Base-by-base conservation (phyloP, 2,113 vertebrate species). In the Noturus placidus region DNA sequence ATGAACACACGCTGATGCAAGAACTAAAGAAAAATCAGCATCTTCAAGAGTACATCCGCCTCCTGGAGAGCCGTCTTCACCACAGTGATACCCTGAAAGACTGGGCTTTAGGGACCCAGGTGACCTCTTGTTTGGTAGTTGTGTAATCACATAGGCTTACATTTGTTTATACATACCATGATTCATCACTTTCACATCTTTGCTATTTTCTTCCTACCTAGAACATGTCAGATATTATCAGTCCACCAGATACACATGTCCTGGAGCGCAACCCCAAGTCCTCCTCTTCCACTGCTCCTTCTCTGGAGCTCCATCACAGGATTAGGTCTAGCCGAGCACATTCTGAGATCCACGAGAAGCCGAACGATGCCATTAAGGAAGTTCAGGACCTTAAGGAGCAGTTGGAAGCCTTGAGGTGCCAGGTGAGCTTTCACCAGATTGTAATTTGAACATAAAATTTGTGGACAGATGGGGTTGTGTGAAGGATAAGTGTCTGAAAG, bases 21-120 rank as follows among this genome's bases (percentile, higher is more conserved):
- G 96, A 97, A 87, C 91, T 96, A 78, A 96, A 94, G 92, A 96
- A 94, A 92, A 96, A 95, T 89, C 95, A 96, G 88, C 94, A 96
- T 54, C 92, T 96, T 42, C 96, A 95, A 83, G 94, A 95, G 38
- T 95, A 96, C n/a, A 87, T 96, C 88, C 91, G 93, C 19, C 77
- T 94, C 33, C 82, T 96, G 65, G 96, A 97, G 90, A 92, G 25
- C 82, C 92, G 90, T 35, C 83, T 92, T 63, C 92, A 93, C 56
- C 91, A 90, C 30, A 86, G 86, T 13, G 86, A 90, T 88, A 92
- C 35, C 22, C 22, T 81, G 57, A 91, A 90, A 83, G 90, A 90
- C 82, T 90, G 88, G 87, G 82, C 84, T 82, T 84, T 70, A 72
- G 86, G 85, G 70, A 89, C 89, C 84, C 91, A 93, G 92, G 94